A percentile compares a stretch with the other conserved stretches of the same genome.
Evolutionary conservation across 92 coral and sea anemone species (phyloP).

Genomic region (Bergia puertoricense): DNA sequence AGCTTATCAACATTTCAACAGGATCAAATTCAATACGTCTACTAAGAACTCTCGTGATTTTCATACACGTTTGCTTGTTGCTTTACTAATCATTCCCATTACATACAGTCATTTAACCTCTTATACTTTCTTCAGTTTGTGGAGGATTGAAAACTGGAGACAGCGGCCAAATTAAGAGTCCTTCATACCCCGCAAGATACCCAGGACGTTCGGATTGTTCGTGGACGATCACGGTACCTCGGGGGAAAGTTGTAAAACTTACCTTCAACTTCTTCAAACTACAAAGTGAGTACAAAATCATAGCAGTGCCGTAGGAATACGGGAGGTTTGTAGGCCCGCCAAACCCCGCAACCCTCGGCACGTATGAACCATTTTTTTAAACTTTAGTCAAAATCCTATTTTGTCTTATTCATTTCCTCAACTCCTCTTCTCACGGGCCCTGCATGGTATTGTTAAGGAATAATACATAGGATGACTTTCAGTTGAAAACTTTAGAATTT

Average conservation of each 20-base stretch:
- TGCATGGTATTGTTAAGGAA: too few species aligned
- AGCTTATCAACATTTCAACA: too few species aligned
- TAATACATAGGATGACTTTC: too few species aligned
- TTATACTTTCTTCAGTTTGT: constrained; percentile 9
- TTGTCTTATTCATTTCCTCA: too few species aligned
- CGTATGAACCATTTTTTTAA: too few species aligned
- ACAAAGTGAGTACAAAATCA: constrained; percentile 1
- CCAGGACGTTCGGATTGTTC: constrained; percentile 12
- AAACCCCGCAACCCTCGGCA: too few species aligned
- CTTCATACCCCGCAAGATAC: constrained; percentile 11
- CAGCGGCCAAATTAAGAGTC: constrained; percentile 15
- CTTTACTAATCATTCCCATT: neutral
- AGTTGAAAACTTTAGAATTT: neutral
- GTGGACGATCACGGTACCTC: constrained; percentile 26
- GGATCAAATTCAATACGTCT: too few species aligned
- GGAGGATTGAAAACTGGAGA: constrained; percentile 25
- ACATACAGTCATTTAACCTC: neutral
- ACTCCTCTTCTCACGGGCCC: too few species aligned
- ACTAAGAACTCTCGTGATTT: too few species aligned
- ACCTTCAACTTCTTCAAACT: constrained; percentile 22
- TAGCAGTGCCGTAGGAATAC: too few species aligned
- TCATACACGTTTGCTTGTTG: neutral
- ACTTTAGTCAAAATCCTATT: too few species aligned
- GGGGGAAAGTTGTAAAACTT: constrained; percentile 23
- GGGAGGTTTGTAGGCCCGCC: too few species aligned